phyloP scores from a whole-genome alignment of 2,797 vertebrate genomes.

The Aulostomus chinensis region DNA sequence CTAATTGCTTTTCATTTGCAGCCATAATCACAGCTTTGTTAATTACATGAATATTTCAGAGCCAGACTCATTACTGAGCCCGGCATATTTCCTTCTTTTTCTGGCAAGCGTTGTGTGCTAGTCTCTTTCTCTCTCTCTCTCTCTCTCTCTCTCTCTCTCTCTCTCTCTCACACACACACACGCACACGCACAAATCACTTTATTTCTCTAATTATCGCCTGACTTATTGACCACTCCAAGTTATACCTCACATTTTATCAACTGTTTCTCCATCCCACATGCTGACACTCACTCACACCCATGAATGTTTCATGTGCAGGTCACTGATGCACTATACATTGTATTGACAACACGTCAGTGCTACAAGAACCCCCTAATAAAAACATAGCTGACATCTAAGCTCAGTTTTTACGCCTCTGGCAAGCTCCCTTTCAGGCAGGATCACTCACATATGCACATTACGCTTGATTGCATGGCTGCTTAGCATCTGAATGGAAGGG shows the following conservation, averaged over 20 bases:
- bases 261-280: background rate
- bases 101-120: constrained; percentile 35
- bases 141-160: background rate
- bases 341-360: too few relatives aligned
- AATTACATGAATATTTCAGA: constrained; percentile 82
- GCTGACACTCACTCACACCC: background rate
- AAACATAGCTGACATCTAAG: too few relatives aligned
- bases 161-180: constrained; percentile 11
- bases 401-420: too few relatives aligned
- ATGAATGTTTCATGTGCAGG: too few relatives aligned
- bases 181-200: constrained; percentile 16
- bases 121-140: constrained; percentile 33
- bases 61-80: constrained; percentile 71
- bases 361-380: too few relatives aligned
- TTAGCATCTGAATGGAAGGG: constrained; percentile 42
- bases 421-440: background rate
- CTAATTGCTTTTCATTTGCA: constrained; percentile 80
- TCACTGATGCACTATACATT: too few relatives aligned
- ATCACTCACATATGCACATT: constrained; percentile 7
- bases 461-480: constrained; percentile 37
- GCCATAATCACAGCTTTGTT: constrained; percentile 82
- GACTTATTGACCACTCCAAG: constrained; percentile 41
- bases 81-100: constrained; percentile 60
- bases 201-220: constrained; percentile 51
- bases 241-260: constrained; percentile 19